phyloP scores from a whole-genome alignment of 1,140 invertebrate species.

The Orussus abietinus region DNA sequence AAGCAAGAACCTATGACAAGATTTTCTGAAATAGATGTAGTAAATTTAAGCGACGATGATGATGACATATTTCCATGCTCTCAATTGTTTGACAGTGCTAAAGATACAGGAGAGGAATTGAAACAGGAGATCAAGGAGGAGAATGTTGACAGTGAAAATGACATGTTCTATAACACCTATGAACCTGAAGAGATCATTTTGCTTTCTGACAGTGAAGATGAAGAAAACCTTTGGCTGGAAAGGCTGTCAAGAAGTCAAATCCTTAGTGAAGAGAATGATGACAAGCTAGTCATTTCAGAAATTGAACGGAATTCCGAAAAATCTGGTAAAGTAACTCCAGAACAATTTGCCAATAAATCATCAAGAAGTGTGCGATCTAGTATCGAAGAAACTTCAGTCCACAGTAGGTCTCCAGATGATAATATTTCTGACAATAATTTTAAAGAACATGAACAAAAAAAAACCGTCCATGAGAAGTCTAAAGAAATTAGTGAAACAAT shows the following conservation, averaged over 20 bases:
- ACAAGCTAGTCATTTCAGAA: no score
- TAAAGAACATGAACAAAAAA: no score
- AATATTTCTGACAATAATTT: no score
- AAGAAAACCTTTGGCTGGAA: conserved; percentile 19
- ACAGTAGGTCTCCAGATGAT: no score
- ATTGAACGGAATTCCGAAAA: no score
- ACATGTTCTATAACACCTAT: conserved; percentile 12
- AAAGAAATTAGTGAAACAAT: no score
- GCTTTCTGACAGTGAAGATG: conserved; percentile 31
- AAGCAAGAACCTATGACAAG: conserved; percentile 12
- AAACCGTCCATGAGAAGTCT: no score
- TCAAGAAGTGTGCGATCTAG: no score
- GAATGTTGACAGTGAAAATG: conserved; percentile 1
- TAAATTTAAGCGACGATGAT: conserved; percentile 31
- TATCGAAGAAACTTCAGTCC: no score
- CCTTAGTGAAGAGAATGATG: conserved; percentile 21
- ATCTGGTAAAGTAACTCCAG: no score
- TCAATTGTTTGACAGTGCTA: conserved; percentile 27
- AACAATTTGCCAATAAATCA: no score
- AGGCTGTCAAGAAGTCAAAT: conserved; percentile 23
- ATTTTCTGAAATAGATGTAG: conserved; percentile 27
- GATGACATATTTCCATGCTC: conserved; percentile 30
- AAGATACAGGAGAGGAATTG: not conserved
- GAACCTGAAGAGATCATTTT: conserved; percentile 25
- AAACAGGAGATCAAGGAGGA: conserved; percentile 21